A percentile compares a stretch with the other conserved stretches of the same genome.
Evolutionary conservation across 2,888 invertebrate genomes (phyloP).

Genomic region (Leucophenga maculata): DNA sequence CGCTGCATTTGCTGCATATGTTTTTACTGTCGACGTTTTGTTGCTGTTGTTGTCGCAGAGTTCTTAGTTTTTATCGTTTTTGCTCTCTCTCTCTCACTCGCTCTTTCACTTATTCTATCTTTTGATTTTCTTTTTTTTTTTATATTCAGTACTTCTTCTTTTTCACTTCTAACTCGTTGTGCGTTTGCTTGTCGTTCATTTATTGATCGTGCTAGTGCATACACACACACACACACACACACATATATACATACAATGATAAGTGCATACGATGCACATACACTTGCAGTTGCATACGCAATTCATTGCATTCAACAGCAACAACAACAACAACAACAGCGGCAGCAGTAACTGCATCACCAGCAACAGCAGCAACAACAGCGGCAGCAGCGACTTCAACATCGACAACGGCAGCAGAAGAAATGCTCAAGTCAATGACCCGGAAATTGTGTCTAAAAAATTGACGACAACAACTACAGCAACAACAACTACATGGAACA

Average conservation of each 20-base stretch:
- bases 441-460: constrained; percentile 71
- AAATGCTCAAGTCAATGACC: constrained; percentile 71
- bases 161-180: constrained; percentile 57
- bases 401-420: constrained; percentile 35
- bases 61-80: constrained; percentile 27
- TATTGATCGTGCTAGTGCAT: constrained; percentile 64
- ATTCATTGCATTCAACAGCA: constrained; percentile 57
- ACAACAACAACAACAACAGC: constrained; percentile 28
- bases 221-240: constrained; percentile 48
- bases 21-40: background rate
- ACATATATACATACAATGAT: too few relatives aligned
- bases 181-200: constrained; percentile 60
- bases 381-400: too few relatives aligned
- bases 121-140: constrained; percentile 31
- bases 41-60: background rate
- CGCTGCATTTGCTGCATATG: constrained; percentile 19
- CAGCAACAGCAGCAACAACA: background rate
- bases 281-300: constrained; percentile 66
- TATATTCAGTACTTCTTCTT: constrained; percentile 14
- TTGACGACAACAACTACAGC: constrained; percentile 56
- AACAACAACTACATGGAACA: constrained; percentile 40
- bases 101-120: constrained; percentile 31
- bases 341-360: background rate
- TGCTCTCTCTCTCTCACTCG: constrained; percentile 37
- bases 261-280: constrained; percentile 36